Base-by-base conservation (phyloP, 2,797 vertebrate genomes). In the Neostethus bicornis region DNA sequence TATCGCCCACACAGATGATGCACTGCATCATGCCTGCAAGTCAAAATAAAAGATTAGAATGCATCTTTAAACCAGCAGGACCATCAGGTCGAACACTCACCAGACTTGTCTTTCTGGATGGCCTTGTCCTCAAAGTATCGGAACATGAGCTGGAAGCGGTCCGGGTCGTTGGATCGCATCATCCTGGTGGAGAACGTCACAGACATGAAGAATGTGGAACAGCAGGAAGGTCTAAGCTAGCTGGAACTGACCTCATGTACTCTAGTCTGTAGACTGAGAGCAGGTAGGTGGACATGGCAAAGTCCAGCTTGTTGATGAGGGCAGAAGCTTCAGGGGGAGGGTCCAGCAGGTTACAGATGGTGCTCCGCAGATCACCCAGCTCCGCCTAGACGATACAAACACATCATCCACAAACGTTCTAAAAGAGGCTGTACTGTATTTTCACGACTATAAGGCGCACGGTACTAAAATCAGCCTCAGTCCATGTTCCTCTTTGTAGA, bases 231-330 rank as follows among this genome's bases (percentile, higher is more conserved):
- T n/a, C n/a, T n/a, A n/a, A n/a, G n/a, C n/a, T n/a, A n/a, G 34
- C 10, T 4, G 24, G 9, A 32, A 10, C 72, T 54, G 58, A 99
- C 96, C 96, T 96, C 95, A 98, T 99, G 63, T 97, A 96, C 43
- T 99, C 97, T 3, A 99, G 88, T 45, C 97, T 92, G 79, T 99
- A 99, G 44, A 99, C 96, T 4, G 96, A 99, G 7, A 99, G 92
- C 51, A 98, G 93, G 64, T 99, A 99, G 0, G 96, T 98, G 47
- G 93, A 98, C 95, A 99, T 98, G 75, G 97, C 97, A 6, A 98
- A 98, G 81, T 98, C 96, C 10, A 99, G 84, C 71, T 98, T 98
- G 89, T 94, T 96, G 79, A 99, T 97, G 83, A 96, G 85, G 0
- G 94, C 94, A 1, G 94, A 93, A 21, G 93, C 95, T 72, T 99